Evolutionary conservation across 2,888 invertebrate genomes (phyloP).

Genomic region (Lasioglossum calceatum): DNA sequence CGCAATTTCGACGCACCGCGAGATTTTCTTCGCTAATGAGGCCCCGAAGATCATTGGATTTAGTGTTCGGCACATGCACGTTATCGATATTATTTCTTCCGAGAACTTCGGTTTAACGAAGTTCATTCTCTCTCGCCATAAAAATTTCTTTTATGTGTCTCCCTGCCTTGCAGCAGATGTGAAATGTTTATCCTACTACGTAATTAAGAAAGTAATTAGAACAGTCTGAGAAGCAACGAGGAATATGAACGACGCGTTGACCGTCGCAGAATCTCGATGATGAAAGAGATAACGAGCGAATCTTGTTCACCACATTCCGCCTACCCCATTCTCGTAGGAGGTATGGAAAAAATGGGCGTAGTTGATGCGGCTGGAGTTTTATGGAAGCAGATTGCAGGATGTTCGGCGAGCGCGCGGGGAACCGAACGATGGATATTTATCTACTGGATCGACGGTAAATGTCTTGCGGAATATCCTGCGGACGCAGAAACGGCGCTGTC

Average conservation of each 20-base stretch:
- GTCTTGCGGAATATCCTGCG: background rate
- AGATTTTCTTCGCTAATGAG: background rate
- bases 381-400: too few relatives aligned
- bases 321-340: background rate
- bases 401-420: background rate
- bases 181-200: too few relatives aligned
- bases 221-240: background rate
- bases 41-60: background rate
- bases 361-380: background rate
- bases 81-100: too few relatives aligned
- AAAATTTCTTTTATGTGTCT: too few relatives aligned
- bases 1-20: background rate
- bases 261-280: background rate
- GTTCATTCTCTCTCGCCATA: too few relatives aligned
- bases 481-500: background rate
- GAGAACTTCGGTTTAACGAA: too few relatives aligned
- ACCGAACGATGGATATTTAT: slow-evolving; percentile 21
- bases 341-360: background rate
- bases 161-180: too few relatives aligned
- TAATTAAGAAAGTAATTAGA: background rate
- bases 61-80: too few relatives aligned
- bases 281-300: background rate
- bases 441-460: slow-evolving; percentile 7
- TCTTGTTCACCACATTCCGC: background rate
- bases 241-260: background rate